A percentile compares a stretch with the other conserved stretches of the same genome.
Evolutionary conservation across 2,797 vertebrate species (phyloP).

Genomic region (Rhincodon typus): DNA sequence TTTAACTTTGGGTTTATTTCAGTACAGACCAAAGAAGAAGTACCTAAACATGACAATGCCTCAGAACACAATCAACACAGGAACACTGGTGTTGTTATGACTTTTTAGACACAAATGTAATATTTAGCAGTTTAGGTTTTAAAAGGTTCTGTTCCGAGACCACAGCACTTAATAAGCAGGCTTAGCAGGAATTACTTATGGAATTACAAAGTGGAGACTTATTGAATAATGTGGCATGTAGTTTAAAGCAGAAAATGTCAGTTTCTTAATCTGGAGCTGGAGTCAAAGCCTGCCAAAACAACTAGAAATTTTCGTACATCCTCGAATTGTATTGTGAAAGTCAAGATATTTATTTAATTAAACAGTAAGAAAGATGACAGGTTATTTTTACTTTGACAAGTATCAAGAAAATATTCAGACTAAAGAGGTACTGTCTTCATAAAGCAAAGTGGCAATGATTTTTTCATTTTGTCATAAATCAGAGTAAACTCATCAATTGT

Average conservation of each 20-base stretch:
- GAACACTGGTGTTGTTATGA: background rate
- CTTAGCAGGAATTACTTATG: background rate
- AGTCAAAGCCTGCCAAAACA: background rate
- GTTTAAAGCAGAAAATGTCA: background rate
- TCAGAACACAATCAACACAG: background rate
- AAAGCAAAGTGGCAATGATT: background rate
- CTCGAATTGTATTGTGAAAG: no score
- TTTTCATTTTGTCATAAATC: background rate
- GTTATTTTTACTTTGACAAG: background rate
- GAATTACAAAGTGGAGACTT: background rate
- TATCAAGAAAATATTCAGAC: conserved; percentile 6
- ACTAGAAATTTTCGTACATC: background rate
- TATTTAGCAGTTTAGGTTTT: background rate
- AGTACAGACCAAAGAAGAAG: background rate
- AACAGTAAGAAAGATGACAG: background rate
- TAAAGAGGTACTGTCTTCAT: background rate
- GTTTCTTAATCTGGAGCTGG: background rate
- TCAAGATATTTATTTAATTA: background rate
- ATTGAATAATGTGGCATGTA: background rate
- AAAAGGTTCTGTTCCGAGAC: background rate
- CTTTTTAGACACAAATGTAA: background rate
- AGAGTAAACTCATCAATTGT: background rate
- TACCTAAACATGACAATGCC: background rate
- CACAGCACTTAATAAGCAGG: background rate
- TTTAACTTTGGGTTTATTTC: background rate